Conservation (phyloP, 2,888 invertebrate genomes). For the Polydrusus cervinus region DNA sequence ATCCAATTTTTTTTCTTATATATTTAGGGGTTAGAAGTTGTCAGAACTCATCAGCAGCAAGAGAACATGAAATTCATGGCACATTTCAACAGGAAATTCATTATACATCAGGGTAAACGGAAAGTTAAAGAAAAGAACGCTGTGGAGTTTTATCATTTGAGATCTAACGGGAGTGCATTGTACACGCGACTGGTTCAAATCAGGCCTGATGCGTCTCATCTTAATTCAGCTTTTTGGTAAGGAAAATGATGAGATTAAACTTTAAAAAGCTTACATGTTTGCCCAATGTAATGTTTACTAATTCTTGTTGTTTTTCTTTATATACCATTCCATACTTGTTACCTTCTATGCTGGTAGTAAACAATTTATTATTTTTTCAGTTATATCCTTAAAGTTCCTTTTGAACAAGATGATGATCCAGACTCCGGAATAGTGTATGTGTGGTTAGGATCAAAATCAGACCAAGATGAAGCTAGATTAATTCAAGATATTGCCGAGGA, state of each 20-base stretch:
- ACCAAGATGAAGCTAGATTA: constrained; percentile 88
- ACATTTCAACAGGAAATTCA: constrained; percentile 95
- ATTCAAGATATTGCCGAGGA: constrained; percentile 94
- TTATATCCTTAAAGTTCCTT: constrained; percentile 94
- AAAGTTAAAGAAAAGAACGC: constrained; percentile 73
- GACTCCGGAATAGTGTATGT: constrained; percentile 94
- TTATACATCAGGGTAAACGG: constrained; percentile 89
- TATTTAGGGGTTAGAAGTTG: constrained; percentile 89
- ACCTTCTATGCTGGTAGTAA: too few species aligned
- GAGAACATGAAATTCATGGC: constrained; percentile 99
- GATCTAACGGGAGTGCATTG: constrained; percentile 96
- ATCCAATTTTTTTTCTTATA: background rate
- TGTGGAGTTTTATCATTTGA: constrained; percentile 94
- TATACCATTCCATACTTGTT: too few species aligned
- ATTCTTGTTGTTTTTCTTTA: too few species aligned
- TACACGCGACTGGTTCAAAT: constrained; percentile 95
- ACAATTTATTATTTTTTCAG: too few species aligned
- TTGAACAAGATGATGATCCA: constrained; percentile 85
- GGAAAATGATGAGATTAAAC: constrained; percentile 56
- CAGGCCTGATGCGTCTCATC: constrained; percentile 85
- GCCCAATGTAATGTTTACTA: too few species aligned
- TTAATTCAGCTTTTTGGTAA: constrained; percentile 97
- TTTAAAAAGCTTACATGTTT: background rate
- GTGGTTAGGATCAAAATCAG: constrained; percentile 92
- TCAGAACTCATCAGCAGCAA: constrained; percentile 97